Conservation (phyloP, 2,797 vertebrate species). For the Eulemur coronatus region DNA sequence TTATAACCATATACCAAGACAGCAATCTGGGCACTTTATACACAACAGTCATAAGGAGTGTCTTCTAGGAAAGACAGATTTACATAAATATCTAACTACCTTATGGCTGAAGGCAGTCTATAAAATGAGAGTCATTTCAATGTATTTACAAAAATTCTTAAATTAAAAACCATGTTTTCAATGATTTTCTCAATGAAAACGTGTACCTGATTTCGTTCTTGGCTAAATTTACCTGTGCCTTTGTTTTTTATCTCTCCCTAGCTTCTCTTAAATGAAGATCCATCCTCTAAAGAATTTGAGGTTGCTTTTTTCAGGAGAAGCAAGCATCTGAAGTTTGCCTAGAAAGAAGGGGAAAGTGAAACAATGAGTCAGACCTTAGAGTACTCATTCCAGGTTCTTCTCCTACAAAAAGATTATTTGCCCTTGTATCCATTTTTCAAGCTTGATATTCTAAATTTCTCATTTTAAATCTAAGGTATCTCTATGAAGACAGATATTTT, state of each 20-base stretch:
- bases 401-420: neutral
- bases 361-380: neutral
- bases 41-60: fast-evolving
- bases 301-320: neutral
- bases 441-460: neutral
- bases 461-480: neutral
- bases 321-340: neutral
- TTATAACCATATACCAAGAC: neutral
- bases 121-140: neutral
- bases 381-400: neutral
- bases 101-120: neutral
- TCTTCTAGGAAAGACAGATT: neutral
- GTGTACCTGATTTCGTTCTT: neutral
- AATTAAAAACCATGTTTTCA: neutral
- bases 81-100: neutral
- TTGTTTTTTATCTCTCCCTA: neutral
- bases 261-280: neutral
- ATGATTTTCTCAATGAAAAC: neutral
- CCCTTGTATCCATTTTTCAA: neutral
- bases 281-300: neutral
- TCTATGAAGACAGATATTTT: constrained; percentile 24
- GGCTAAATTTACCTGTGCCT: neutral
- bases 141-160: neutral
- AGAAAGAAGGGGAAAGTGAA: neutral
- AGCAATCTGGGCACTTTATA: no score